Evolutionary conservation across 2,113 vertebrate species (phyloP).

Genomic region (Zootoca vivipara): DNA sequence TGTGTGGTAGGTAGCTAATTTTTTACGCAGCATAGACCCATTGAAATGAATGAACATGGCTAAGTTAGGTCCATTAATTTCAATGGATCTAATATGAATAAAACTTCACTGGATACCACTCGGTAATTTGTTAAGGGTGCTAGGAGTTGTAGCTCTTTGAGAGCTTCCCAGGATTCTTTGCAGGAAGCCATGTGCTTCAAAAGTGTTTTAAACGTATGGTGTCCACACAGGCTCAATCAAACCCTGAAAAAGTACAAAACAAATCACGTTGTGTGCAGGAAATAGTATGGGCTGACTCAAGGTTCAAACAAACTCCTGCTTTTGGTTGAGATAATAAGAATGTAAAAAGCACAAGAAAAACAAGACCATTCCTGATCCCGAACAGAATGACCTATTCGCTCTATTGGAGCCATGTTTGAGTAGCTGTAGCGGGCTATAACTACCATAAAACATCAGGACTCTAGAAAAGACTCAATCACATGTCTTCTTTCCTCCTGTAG

Average conservation of each 20-base stretch:
- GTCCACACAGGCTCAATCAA: not conserved
- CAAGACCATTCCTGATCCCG: not conserved
- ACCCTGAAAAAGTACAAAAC: not conserved
- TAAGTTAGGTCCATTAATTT: too few species aligned
- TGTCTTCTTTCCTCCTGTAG: slow-evolving; percentile 7
- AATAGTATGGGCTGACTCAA: not conserved
- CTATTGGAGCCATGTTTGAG: not conserved
- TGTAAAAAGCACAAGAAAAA: not conserved
- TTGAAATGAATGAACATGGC: too few species aligned
- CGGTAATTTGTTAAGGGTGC: too few species aligned
- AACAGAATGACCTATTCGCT: not conserved
- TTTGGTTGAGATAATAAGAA: not conserved
- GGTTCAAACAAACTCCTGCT: not conserved
- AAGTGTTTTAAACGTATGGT: too few species aligned
- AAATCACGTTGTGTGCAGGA: not conserved
- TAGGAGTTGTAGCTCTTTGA: too few species aligned
- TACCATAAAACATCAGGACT: not conserved
- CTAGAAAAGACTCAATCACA: slow-evolving; percentile 36
- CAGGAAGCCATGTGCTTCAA: too few species aligned
- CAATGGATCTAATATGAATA: too few species aligned
- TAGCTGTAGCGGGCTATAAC: not conserved
- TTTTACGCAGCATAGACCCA: too few species aligned
- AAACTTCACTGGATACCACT: too few species aligned
- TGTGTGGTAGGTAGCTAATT: too few species aligned
- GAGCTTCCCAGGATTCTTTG: too few species aligned